phyloP scores from a whole-genome alignment of 2,888 invertebrate species.

The Idaea dimidiata region DNA sequence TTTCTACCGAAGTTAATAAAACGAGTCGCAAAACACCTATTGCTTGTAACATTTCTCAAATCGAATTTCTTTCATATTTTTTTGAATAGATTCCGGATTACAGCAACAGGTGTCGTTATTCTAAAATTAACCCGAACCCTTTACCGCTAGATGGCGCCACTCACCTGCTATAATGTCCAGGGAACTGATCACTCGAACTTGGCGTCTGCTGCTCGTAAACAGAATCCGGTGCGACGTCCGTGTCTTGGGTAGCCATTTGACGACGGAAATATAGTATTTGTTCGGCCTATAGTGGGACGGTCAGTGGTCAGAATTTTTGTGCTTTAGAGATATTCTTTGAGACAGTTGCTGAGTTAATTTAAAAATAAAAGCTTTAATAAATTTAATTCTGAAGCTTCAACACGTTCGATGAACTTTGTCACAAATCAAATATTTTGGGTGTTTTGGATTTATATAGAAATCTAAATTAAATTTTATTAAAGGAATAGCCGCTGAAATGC shows the following conservation, averaged over 20 bases:
- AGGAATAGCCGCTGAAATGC: no score
- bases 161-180: slow-evolving; percentile 90
- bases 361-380: slow-evolving; percentile 9
- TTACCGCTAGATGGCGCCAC: slow-evolving; percentile 49
- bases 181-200: slow-evolving; percentile 94
- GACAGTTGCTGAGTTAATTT: slow-evolving; percentile 2
- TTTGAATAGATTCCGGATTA: neutral
- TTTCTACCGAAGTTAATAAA: no score
- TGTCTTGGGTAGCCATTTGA: slow-evolving; percentile 26
- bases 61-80: neutral
- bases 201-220: slow-evolving; percentile 90
- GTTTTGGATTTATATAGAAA: no score
- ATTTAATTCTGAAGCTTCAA: neutral
- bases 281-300: slow-evolving; percentile 25
- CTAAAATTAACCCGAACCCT: slow-evolving; percentile 16
- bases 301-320: neutral
- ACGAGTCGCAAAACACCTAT: no score
- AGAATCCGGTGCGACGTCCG: slow-evolving; percentile 61
- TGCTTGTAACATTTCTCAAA: no score
- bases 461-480: no score
- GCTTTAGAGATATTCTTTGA: neutral
- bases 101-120: neutral
- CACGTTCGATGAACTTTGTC: no score
- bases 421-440: no score
- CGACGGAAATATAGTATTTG: slow-evolving; percentile 25